Percentiles rank a stretch among this genome's conserved stretches.
These are phyloP conservation scores for Nannobrachium achirus DNA, from an alignment of 2,113 vertebrate genomes.

Conservation along the genomic window DNA sequence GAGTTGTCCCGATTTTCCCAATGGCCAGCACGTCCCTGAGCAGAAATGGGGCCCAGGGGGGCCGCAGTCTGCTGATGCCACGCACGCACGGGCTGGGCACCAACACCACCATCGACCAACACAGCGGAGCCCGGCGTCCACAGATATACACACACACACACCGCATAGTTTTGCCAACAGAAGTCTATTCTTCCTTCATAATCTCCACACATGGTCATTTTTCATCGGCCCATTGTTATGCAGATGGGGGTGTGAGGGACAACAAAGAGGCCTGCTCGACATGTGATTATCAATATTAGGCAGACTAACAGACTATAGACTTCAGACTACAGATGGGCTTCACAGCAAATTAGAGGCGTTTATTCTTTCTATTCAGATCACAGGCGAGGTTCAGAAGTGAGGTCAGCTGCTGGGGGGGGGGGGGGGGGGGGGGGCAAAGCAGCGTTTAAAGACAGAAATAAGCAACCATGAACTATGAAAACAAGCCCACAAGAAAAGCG, in stretches of 20 bases:
- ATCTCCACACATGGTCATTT: constrained; percentile 31
- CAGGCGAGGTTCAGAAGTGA: constrained; percentile 23
- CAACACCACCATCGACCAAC: too few relatives aligned
- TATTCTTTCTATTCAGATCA: constrained; percentile 39
- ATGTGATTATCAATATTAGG: constrained; percentile 22
- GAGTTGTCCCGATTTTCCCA: too few relatives aligned
- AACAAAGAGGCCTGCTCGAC: constrained; percentile 11
- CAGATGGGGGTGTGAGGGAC: constrained; percentile 9
- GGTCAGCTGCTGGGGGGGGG: constrained; percentile 15
- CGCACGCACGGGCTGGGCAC: constrained; percentile 20
- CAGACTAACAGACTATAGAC: too few relatives aligned
- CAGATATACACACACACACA: too few relatives aligned
- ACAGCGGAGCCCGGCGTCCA: constrained; percentile 16
- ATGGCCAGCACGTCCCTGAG: too few relatives aligned
- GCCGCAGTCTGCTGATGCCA: constrained; percentile 21
- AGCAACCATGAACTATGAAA: too few relatives aligned
- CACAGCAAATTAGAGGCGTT: constrained; percentile 25
- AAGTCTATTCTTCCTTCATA: constrained; percentile 34
- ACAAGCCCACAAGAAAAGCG: too few relatives aligned
- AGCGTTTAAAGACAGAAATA: too few relatives aligned
- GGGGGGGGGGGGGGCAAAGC: too few relatives aligned
- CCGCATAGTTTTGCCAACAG: constrained; percentile 16
- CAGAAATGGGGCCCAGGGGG: constrained; percentile 28
- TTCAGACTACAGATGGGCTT: constrained; percentile 40
- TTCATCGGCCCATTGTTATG: constrained; percentile 37